Conservation (phyloP, 2,113 vertebrate species). For the Hippocampus zosterae region DNA sequence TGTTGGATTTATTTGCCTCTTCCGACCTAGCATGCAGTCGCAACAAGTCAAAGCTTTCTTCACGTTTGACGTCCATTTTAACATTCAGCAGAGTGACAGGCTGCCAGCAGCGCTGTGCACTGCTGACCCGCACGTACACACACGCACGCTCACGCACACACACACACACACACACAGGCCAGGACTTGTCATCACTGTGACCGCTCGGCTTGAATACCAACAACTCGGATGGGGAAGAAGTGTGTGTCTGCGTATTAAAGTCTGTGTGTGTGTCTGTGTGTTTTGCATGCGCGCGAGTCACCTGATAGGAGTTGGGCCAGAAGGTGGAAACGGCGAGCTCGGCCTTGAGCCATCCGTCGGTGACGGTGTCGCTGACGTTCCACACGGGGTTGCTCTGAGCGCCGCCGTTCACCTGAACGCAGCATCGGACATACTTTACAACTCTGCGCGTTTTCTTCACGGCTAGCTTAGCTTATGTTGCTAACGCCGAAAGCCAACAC, state of each 20-base stretch:
- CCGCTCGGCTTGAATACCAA: conserved; percentile 34
- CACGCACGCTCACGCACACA: not conserved
- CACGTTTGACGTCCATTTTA: not conserved
- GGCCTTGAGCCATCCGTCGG: conserved; percentile 91
- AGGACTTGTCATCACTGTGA: conserved; percentile 36
- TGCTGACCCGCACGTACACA: conserved; percentile 33
- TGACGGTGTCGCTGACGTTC: conserved; percentile 86
- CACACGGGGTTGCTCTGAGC: conserved; percentile 93
- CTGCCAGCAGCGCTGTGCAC: conserved; percentile 29
- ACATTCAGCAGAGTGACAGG: conserved; percentile 34
- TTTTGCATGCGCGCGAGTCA: conserved; percentile 38
- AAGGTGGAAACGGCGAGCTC: conserved; percentile 96
- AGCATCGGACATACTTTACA: not conserved
- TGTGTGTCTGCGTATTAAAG: too few species aligned
- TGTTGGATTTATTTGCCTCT: too few species aligned
- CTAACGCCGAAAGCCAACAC: not conserved
- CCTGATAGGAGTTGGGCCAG: conserved; percentile 98
- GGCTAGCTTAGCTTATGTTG: not conserved
- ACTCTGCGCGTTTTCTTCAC: too few species aligned
- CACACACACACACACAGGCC: conserved; percentile 17
- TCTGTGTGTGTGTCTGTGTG: too few species aligned
- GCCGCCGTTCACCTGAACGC: conserved; percentile 80
- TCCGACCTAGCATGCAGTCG: too few species aligned
- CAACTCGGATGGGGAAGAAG: conserved; percentile 11
- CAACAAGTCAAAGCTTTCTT: too few species aligned